phyloP scores from a whole-genome alignment of 1,140 invertebrate genomes.

The Drosophila auraria region DNA sequence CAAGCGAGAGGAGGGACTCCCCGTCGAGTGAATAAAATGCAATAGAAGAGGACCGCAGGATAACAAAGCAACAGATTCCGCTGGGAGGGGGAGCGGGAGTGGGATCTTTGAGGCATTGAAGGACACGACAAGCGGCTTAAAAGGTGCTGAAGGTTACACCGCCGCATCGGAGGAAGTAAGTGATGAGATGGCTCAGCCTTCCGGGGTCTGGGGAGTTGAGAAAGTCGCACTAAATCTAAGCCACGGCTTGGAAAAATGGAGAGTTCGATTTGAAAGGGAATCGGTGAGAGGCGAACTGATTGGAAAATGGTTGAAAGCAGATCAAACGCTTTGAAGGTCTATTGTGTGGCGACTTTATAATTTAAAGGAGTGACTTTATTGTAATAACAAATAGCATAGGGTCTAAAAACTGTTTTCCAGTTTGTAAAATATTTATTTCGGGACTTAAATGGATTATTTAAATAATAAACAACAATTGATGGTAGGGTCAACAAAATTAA shows the following conservation, averaged over 20 bases:
- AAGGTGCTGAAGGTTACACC: slow-evolving; percentile 67
- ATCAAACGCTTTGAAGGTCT: slow-evolving; percentile 27
- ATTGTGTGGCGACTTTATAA: not conserved
- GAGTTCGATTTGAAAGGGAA: slow-evolving; percentile 10
- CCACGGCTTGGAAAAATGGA: slow-evolving; percentile 18
- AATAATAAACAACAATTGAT: no score
- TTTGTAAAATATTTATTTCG: no score
- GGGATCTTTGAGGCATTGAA: slow-evolving; percentile 52
- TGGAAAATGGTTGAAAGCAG: slow-evolving; percentile 24
- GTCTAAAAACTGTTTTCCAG: no score
- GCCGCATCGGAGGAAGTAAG: slow-evolving; percentile 24
- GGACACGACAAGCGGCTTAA: slow-evolving; percentile 73
- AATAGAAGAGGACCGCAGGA: slow-evolving; percentile 43
- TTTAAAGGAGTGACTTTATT: not conserved
- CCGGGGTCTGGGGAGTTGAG: slow-evolving; percentile 10
- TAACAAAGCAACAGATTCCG: slow-evolving; percentile 44
- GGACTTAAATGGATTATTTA: no score
- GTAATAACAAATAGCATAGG: not conserved
- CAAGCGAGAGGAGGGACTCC: slow-evolving; percentile 47
- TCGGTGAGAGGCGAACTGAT: slow-evolving; percentile 30
- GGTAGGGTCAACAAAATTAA: no score
- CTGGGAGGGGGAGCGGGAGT: slow-evolving; percentile 11
- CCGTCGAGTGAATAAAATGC: slow-evolving; percentile 62
- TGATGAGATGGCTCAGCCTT: slow-evolving; percentile 45
- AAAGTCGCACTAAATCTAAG: slow-evolving; percentile 44